phyloP scores from a whole-genome alignment of 2,113 vertebrate genomes.

The Trachemys scripta region DNA sequence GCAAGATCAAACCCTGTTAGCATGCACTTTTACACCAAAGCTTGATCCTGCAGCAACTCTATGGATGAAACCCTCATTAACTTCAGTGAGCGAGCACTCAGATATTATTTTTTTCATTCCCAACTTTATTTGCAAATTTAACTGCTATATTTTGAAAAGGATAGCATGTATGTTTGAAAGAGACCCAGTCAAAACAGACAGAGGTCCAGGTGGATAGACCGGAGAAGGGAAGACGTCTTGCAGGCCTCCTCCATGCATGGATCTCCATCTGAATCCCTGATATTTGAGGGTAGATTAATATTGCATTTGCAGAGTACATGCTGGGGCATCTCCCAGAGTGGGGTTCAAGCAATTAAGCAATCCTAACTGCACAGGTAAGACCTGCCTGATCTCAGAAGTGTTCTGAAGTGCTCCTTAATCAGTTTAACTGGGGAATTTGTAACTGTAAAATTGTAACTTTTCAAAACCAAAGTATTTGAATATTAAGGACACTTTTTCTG shows the following conservation, averaged over 20 bases:
- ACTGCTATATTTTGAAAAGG: background rate
- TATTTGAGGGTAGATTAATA: background rate
- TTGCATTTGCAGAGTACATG: background rate
- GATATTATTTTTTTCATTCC: background rate
- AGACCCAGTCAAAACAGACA: background rate
- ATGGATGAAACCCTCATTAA: background rate
- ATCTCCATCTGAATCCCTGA: background rate
- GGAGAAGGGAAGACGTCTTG: background rate
- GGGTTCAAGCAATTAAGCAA: background rate
- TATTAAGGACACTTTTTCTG: background rate
- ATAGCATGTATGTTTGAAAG: background rate
- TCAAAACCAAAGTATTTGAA: background rate
- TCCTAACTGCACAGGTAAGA: background rate
- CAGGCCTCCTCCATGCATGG: background rate
- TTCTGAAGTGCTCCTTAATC: background rate
- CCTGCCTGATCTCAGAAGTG: background rate
- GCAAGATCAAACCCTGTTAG: background rate
- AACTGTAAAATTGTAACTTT: background rate
- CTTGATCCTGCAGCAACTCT: background rate
- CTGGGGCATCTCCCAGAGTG: background rate
- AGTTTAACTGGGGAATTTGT: background rate
- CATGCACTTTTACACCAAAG: background rate
- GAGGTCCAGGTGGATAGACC: background rate
- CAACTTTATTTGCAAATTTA: too few species aligned
- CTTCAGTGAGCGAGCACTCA: background rate